These are phyloP conservation scores for Ammodytes dubius DNA, from an alignment of 2,113 vertebrate genomes.

Conservation along the genomic window DNA sequence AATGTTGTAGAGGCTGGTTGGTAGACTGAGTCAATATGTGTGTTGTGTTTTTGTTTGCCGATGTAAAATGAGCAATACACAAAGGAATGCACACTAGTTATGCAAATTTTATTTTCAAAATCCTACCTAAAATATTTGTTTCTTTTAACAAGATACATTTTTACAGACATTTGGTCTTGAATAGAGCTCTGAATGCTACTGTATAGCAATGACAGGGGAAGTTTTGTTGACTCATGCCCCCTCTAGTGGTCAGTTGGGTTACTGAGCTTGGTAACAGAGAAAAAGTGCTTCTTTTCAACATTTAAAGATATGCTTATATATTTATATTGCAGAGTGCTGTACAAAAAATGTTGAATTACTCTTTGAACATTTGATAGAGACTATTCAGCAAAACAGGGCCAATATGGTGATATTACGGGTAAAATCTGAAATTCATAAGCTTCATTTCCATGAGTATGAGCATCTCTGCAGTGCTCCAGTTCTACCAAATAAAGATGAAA, in stretches of 20 bases:
- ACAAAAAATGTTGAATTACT: not conserved
- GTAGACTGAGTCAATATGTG: conserved; percentile 6
- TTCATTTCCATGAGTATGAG: not conserved
- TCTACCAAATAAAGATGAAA: conserved; percentile 6
- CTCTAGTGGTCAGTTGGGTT: conserved; percentile 55
- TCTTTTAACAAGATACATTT: not conserved
- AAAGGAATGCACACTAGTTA: not conserved
- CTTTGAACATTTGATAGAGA: not conserved
- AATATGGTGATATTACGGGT: not conserved
- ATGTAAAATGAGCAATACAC: not conserved
- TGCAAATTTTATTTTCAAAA: conserved; percentile 39
- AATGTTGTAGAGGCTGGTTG: conserved; percentile 71
- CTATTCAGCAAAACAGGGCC: not conserved
- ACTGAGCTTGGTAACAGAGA: not conserved
- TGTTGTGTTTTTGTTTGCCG: conserved; percentile 24
- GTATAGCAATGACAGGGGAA: not conserved
- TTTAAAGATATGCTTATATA: not conserved
- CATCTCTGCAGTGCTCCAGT: not conserved
- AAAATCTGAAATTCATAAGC: conserved; percentile 3
- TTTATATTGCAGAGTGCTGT: not conserved
- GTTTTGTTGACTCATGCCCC: conserved; percentile 45
- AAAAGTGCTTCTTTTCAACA: not conserved
- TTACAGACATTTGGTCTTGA: not conserved
- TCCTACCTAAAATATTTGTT: not conserved
- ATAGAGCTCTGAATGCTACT: not conserved